Evolutionary conservation across 1,140 invertebrate genomes (phyloP), one percentile per base, ranked within the genome.

Genomic region (Melipona quadrifasciata): DNA sequence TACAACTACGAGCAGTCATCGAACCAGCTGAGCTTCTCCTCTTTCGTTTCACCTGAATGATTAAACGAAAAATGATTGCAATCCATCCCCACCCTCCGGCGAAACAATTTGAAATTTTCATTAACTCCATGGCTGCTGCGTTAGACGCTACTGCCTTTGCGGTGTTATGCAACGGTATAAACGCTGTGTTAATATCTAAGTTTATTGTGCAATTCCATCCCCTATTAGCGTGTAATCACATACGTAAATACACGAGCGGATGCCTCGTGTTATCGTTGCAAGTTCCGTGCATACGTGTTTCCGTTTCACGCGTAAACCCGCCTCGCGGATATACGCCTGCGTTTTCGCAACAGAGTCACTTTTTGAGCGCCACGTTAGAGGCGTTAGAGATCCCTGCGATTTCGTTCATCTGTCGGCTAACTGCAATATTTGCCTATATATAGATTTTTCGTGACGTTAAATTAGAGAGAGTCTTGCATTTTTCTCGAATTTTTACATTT

Each of bases 131-230:
- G 8, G 39, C 0, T 47, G 39, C 39, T 47, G 39, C 39, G 58
- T 61, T 14, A 2, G 8, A 73, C 75, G 73, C 64, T n/a, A 67
- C 80, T 58, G 65, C 64, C 47, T 61, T 75, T 58, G 65, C 51
- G 24, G 51, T 81, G 82, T 80, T 71, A 70, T 72, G 68, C 77
- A 70, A 75, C 87, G 57, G 77, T 71, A 75, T 85, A 79, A 89
- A 89, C 87, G 80, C 65, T 80, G 77, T 65, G 83, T 88, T 89
- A 88, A 89, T 89, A 89, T 86, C 87, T 88, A 71, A 86, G 84
- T 89, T 89, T 89, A 89, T 84, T 82, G 75, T 68, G 75, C 80
- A 82, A 73, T 82, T 76, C 51, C 53, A 64, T 51, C 55, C 57
- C 68, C 79, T 88, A 89, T 88, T 86, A 86, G 53, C 83, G 51